These are phyloP conservation scores for Nothocercus nigrocapillus DNA, from an alignment of 2,113 vertebrate species.

Conservation along the genomic window DNA sequence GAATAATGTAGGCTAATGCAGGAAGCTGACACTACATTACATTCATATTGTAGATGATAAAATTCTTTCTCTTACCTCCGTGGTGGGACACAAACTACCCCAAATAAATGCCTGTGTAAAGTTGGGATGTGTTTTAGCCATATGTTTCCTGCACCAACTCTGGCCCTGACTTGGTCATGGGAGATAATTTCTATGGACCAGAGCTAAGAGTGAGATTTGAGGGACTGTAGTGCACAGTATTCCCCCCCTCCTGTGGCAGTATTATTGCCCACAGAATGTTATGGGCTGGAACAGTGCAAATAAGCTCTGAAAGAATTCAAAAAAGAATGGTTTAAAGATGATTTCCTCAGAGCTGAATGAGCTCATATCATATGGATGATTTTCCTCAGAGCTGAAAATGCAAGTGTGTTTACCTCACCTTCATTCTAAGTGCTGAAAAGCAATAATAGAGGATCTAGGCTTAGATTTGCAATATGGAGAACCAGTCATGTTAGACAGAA, in stretches of 20 bases:
- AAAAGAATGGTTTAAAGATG: neutral
- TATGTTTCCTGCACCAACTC: neutral
- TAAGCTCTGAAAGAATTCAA: neutral
- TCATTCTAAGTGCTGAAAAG: neutral
- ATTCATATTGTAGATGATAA: neutral
- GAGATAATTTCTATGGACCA: neutral
- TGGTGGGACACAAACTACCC: neutral
- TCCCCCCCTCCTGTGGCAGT: neutral
- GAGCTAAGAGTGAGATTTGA: neutral
- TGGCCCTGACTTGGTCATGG: neutral
- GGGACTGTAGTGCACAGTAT: neutral
- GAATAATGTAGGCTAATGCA: neutral
- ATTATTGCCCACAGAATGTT: neutral
- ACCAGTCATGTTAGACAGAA: neutral
- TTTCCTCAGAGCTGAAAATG: too few species aligned
- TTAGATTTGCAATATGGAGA: neutral
- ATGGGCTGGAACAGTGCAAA: neutral
- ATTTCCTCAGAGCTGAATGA: neutral
- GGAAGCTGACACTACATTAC: neutral
- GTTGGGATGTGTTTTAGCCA: fast-evolving
- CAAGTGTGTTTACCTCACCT: neutral
- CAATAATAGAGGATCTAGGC: neutral
- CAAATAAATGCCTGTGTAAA: fast-evolving
- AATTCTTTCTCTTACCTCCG: neutral
- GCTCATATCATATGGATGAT: too few species aligned